Evolutionary conservation across 2,888 invertebrate species (phyloP), one percentile per base, ranked within the genome.

Genomic region (Gymnoscelis rufifasciata): DNA sequence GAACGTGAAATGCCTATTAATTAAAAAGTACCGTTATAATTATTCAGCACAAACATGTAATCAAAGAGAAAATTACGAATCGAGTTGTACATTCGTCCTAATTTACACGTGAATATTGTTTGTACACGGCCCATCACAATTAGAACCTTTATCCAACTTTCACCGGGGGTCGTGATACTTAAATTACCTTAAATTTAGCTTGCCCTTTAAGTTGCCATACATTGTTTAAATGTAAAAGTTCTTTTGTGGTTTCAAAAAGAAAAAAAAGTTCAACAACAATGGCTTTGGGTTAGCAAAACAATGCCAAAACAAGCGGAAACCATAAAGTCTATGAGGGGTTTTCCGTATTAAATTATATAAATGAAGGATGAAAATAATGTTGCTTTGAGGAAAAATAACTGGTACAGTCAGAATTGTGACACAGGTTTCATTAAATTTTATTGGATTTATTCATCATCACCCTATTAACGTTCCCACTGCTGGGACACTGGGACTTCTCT

Each of bases 101-200:
- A 83, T 82, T 80, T 78, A 77, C 78, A 80, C 67, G 73, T 78
- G 73, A 73, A 76, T 78, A 81, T 78, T 80, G 74, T 74, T 78
- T 71, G 71, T 74, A 70, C 69, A 75, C 77, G 76, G 79, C 79
- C 81, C 82, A 68, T 84, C 79, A 82, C 74, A 35, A 76, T 77
- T 63, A 66, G 71, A 76, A 75, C 68, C 66, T 71, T 64, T 67
- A 74, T 69, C 62, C 73, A 73, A 81, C 84, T 87, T 87, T 87
- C 84, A 79, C 84, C 78, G 60, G 56, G 59, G 62, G 62, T 73
- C 74, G 76, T 81, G 78, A 56, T 64, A 58, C 62, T 69, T 73
- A 69, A 79, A 80, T 79, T 77, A 78, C 68, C 67, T 61, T 57
- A 57, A 45, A 55, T 57, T 53, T 58, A 59, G 31, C 15, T 63